These are phyloP conservation scores for Pardosa pseudoannulata DNA, from an alignment of 2,888 invertebrate species.

Conservation along the genomic window DNA sequence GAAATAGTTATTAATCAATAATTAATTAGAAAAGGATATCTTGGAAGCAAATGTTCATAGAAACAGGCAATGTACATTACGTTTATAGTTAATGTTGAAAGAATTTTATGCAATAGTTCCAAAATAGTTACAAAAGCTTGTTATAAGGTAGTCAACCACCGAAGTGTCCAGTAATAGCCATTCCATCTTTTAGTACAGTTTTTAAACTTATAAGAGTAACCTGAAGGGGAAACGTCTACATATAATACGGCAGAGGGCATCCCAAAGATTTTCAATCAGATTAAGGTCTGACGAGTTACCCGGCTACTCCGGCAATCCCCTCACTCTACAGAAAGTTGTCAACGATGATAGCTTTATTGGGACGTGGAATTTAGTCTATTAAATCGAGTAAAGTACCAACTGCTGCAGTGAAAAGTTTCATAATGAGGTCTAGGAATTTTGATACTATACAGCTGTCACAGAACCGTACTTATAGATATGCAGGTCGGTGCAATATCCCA, in stretches of 20 bases:
- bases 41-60: too few species aligned
- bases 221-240: too few species aligned
- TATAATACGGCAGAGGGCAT: not conserved
- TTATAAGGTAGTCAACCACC: too few species aligned
- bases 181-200: too few species aligned
- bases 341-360: not conserved
- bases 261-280: not conserved
- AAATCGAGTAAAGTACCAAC: not conserved
- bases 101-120: too few species aligned
- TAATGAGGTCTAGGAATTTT: not conserved
- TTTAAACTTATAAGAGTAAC: too few species aligned
- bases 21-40: too few species aligned
- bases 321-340: not conserved
- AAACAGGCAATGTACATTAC: too few species aligned
- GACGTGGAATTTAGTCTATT: not conserved
- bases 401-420: not conserved
- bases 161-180: too few species aligned
- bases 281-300: not conserved
- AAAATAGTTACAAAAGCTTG: too few species aligned
- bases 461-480: slow-evolving; percentile 10
- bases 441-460: slow-evolving; percentile 34
- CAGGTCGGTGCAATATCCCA: slow-evolving; percentile 25
- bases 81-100: too few species aligned
- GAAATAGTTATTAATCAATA: too few species aligned
- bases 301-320: not conserved